phyloP scores from a whole-genome alignment of 2,113 vertebrate genomes.

The Misgurnus anguillicaudatus region DNA sequence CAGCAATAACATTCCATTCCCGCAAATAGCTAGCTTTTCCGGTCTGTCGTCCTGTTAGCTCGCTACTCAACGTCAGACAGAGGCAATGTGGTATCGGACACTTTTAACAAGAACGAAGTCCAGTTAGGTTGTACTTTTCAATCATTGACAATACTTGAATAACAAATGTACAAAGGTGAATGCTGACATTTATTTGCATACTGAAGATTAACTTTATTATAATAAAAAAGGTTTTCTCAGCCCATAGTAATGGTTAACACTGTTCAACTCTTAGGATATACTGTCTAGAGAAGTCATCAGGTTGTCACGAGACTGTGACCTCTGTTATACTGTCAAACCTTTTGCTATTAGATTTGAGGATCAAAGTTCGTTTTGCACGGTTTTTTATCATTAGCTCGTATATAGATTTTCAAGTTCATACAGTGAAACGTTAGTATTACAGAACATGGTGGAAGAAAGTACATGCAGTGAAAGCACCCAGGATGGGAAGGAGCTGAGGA shows the following conservation, averaged over 20 bases:
- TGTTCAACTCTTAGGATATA: not conserved
- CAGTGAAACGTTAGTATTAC: not conserved
- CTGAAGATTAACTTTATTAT: not conserved
- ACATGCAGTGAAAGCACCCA: not conserved
- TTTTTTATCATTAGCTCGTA: not conserved
- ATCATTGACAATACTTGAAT: slow-evolving; percentile 20
- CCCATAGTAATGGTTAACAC: not conserved
- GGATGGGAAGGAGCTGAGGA: slow-evolving; percentile 14
- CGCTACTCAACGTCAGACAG: not conserved
- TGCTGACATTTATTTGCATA: slow-evolving; percentile 3
- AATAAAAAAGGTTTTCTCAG: not conserved
- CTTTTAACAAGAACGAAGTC: not conserved
- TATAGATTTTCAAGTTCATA: not conserved
- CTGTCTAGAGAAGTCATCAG: not conserved
- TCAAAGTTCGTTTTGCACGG: not conserved
- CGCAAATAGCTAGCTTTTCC: no score
- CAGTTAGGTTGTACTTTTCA: slow-evolving; percentile 12
- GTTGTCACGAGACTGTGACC: not conserved
- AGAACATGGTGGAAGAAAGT: slow-evolving; percentile 37
- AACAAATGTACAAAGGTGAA: slow-evolving; percentile 40
- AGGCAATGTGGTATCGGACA: no score
- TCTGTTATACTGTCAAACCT: not conserved
- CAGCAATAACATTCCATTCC: no score
- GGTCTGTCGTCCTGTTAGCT: not conserved
- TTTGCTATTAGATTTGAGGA: slow-evolving; percentile 2